Conservation (phyloP, 2,113 vertebrate species). For the Oryzias celebensis region DNA sequence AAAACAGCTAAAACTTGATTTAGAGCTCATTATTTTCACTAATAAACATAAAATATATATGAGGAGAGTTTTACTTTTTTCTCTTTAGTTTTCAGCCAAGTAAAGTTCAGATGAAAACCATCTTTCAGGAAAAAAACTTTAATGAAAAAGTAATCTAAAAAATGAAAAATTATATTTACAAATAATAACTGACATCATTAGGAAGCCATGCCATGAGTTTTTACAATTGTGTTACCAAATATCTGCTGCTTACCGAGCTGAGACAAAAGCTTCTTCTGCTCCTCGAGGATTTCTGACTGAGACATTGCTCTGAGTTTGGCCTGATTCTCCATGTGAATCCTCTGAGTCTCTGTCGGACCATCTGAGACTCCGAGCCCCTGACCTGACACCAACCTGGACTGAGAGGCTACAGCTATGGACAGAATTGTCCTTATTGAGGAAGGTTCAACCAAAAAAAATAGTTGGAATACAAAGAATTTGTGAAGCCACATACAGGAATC, state of each 20-base stretch:
- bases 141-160: too few species aligned
- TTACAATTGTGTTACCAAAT: neutral
- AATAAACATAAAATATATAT: too few species aligned
- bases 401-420: neutral
- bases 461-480: neutral
- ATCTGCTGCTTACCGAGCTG: conserved; percentile 83
- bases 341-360: conserved; percentile 78
- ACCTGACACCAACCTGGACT: conserved; percentile 82
- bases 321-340: conserved; percentile 90
- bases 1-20: too few species aligned
- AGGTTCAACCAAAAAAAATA: too few species aligned
- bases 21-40: too few species aligned
- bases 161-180: neutral
- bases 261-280: conserved; percentile 82
- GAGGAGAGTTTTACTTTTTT: too few species aligned
- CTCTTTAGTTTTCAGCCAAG: too few species aligned
- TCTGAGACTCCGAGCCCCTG: conserved; percentile 78
- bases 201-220: neutral
- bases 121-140: too few species aligned
- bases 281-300: conserved; percentile 84
- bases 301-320: conserved; percentile 82
- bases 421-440: too few species aligned
- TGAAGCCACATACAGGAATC: conserved; percentile 12
- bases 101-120: too few species aligned
- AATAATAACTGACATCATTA: neutral